A percentile compares a stretch with the other conserved stretches of the same genome.
Conservation (phyloP, 2,888 invertebrate species). For the Melanotus villosus region DNA sequence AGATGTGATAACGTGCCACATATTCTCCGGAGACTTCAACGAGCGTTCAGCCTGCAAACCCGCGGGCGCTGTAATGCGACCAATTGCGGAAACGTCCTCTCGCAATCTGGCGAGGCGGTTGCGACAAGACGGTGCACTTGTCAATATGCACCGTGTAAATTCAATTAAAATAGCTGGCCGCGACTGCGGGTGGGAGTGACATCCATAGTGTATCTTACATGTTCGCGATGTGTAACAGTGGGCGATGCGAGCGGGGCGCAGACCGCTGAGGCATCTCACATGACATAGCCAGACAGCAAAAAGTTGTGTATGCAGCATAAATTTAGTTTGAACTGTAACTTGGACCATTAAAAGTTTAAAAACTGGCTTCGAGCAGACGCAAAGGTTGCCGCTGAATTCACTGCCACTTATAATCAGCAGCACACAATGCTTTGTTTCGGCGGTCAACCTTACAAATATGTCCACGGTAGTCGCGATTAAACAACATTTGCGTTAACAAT, state of each 20-base stretch:
- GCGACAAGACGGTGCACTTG: too few species aligned
- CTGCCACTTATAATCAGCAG: slow-evolving; percentile 57
- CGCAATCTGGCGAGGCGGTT: slow-evolving; percentile 17
- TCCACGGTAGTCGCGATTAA: slow-evolving; percentile 53
- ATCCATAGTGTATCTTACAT: slow-evolving; percentile 47
- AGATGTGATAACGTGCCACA: slow-evolving; percentile 37
- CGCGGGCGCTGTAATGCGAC: slow-evolving; percentile 21
- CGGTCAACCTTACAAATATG: slow-evolving; percentile 53
- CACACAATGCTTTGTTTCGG: slow-evolving; percentile 59
- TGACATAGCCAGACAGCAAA: slow-evolving; percentile 67
- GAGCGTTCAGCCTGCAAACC: slow-evolving; percentile 41
- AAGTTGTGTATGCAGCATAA: slow-evolving; percentile 62
- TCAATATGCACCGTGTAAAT: slow-evolving; percentile 47
- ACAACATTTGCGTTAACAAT: slow-evolving; percentile 50
- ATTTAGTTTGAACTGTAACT: slow-evolving; percentile 62
- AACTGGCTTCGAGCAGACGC: slow-evolving; percentile 65
- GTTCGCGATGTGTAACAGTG: slow-evolving; percentile 54
- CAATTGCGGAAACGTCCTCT: slow-evolving; percentile 31
- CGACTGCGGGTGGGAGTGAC: slow-evolving; percentile 47
- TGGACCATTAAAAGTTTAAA: slow-evolving; percentile 67
- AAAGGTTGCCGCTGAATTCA: slow-evolving; percentile 58
- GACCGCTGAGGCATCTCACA: slow-evolving; percentile 57
- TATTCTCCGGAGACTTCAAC: slow-evolving; percentile 39
- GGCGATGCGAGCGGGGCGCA: slow-evolving; percentile 52
- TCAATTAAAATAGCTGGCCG: slow-evolving; percentile 49